These are phyloP conservation scores for Drosophila sp. DNA, from an alignment of 1,140 invertebrate genomes.

Conservation along the genomic window DNA sequence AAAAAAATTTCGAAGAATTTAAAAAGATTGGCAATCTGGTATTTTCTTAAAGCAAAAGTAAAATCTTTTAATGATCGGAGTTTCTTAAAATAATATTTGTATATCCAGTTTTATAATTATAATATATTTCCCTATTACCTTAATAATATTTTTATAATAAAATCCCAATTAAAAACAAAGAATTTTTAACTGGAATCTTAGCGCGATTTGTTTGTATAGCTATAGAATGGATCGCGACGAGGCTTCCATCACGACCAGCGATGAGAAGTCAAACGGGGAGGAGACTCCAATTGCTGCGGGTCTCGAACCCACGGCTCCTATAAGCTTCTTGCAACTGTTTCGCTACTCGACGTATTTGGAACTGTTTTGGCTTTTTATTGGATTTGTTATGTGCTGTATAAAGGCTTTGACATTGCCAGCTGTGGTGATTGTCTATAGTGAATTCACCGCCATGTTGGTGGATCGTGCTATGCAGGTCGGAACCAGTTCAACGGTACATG, in stretches of 20 bases:
- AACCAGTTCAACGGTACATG: slow-evolving; percentile 84
- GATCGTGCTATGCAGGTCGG: slow-evolving; percentile 84
- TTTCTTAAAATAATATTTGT: no score
- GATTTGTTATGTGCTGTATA: slow-evolving; percentile 86
- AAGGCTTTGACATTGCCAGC: slow-evolving; percentile 88
- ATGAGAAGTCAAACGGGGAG: slow-evolving; percentile 63
- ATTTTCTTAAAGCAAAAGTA: no score
- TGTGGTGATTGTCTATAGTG: slow-evolving; percentile 90
- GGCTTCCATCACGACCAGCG: slow-evolving; percentile 60
- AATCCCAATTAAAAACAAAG: no score
- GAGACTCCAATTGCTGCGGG: slow-evolving; percentile 57
- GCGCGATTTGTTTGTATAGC: slow-evolving; percentile 30
- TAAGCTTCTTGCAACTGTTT: slow-evolving; percentile 84
- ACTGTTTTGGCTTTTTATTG: slow-evolving; percentile 86
- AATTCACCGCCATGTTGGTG: slow-evolving; percentile 88
- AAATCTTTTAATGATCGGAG: no score
- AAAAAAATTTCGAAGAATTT: no score
- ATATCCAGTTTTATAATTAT: no score
- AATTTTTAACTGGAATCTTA: no score
- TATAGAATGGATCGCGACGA: slow-evolving; percentile 70
- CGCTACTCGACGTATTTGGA: slow-evolving; percentile 88
- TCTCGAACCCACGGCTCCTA: slow-evolving; percentile 63
- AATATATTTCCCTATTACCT: no score
- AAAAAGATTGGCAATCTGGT: no score
- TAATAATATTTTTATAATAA: no score